Conservation (phyloP, 2,113 vertebrate genomes). For the Cebidichthys violaceus region DNA sequence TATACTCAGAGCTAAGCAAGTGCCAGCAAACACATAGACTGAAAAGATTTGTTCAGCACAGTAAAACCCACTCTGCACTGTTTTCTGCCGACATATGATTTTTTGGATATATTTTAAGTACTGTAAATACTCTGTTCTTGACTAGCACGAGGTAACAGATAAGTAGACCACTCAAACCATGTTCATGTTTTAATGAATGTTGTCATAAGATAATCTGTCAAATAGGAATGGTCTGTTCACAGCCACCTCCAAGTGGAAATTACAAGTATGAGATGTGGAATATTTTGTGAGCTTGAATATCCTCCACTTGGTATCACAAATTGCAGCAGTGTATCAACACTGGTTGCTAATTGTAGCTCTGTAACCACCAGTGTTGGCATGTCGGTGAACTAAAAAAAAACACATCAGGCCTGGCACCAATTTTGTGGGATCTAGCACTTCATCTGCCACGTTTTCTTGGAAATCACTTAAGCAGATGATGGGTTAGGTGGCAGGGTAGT, state of each 20-base stretch:
- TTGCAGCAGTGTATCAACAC: constrained; percentile 11
- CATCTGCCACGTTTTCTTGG: neutral
- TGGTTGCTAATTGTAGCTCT: constrained; percentile 18
- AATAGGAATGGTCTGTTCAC: neutral
- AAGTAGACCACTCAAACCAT: neutral
- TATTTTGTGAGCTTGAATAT: neutral
- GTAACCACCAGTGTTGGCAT: constrained; percentile 16
- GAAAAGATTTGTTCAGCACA: neutral
- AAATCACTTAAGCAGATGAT: constrained; percentile 3
- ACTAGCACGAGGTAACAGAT: neutral
- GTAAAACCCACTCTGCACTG: neutral
- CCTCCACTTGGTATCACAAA: constrained; percentile 16
- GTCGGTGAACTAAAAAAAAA: neutral
- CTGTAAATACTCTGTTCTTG: neutral
- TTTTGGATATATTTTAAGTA: neutral
- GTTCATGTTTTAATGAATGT: neutral
- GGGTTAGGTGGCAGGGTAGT: neutral
- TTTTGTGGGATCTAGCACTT: constrained; percentile 11
- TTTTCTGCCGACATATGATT: neutral
- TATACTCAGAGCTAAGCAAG: neutral
- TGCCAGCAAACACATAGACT: neutral
- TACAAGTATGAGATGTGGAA: neutral
- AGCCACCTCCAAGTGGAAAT: neutral
- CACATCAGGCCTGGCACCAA: constrained; percentile 2
- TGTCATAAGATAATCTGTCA: neutral